Evolutionary conservation across 2,113 vertebrate species (phyloP).

Genomic region (Psammodynastes pulverulentus): DNA sequence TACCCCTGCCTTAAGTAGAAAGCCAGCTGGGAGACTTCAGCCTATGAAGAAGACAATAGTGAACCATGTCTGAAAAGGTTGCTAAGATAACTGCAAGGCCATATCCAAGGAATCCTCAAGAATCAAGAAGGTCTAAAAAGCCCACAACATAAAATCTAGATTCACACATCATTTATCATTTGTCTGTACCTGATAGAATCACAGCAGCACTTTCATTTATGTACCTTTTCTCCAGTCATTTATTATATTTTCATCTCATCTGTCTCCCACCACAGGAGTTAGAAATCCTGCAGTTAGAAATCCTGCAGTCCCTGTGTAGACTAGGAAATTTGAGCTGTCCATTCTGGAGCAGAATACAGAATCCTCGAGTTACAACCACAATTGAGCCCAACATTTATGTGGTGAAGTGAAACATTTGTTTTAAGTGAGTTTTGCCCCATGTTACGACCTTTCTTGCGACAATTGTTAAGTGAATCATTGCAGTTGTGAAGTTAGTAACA

Average conservation of each 20-base stretch:
- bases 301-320: background rate
- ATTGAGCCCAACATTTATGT: background rate
- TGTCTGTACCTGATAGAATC: background rate
- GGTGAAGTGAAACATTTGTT: background rate
- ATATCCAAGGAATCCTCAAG: background rate
- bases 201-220: background rate
- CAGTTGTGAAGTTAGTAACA: background rate
- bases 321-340: background rate
- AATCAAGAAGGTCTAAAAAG: background rate
- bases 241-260: background rate
- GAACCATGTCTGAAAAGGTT: background rate
- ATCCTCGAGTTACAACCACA: background rate
- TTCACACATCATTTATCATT: background rate
- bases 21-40: background rate
- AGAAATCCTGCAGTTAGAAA: background rate
- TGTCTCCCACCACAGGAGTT: too few relatives aligned
- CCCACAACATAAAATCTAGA: background rate
- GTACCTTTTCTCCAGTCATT: background rate
- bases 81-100: background rate
- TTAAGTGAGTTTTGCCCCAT: background rate
- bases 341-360: background rate
- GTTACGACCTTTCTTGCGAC: background rate
- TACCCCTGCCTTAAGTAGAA: background rate
- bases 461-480: background rate
- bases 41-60: background rate